Evolutionary conservation across 2,113 vertebrate species (phyloP), one percentile per base, ranked within the genome.

Genomic region (Anser cygnoides): DNA sequence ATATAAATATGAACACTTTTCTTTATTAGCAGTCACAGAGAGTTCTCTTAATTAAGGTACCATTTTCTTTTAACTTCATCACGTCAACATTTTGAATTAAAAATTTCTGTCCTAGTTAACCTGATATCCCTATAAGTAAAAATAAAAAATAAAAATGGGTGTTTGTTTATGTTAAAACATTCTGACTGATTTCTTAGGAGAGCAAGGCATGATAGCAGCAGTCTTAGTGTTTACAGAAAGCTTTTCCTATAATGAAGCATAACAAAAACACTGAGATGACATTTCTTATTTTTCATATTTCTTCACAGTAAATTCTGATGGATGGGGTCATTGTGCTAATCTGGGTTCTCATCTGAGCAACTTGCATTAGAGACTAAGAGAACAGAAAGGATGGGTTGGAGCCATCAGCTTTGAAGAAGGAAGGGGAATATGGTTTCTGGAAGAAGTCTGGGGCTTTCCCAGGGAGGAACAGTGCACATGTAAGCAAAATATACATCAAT

Each of bases 361-460:
- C 7, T 65, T 76, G 6, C 37, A 2, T 5, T 31, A n/a, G 44
- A 89, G 21, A 77, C 2, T 11, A 81, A 71, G 49, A 73, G 5
- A 76, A 57, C 4, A 52, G 59, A 75, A 76, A 46, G 5, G 7
- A 23, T 39, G 28, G 65, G n/a, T 19, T 2, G 2, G 6, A 85
- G 26, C 16, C 35, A 57, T 46, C 16, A 73, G 5, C 17, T 65
- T 22, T 57, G 25, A 22, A 46, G 77, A 86, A 63, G 19, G 25
- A 75, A 50, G 20, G 3, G 10, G 3, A 2, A 43, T 29, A 29
- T 1, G 0, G 1, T 65, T 77, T 84, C 62, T 85, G 58, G 41
- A 84, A 76, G 46, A 58, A 62, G 14, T 43, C 19, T 49, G 6
- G 4, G 72, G 5, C 44, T 80, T 86, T 62, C 15, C 8, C 8